Percentiles rank a stretch among this genome's conserved stretches.
Evolutionary conservation across 2,797 vertebrate species (phyloP).

Genomic region (Microtus agrestis): DNA sequence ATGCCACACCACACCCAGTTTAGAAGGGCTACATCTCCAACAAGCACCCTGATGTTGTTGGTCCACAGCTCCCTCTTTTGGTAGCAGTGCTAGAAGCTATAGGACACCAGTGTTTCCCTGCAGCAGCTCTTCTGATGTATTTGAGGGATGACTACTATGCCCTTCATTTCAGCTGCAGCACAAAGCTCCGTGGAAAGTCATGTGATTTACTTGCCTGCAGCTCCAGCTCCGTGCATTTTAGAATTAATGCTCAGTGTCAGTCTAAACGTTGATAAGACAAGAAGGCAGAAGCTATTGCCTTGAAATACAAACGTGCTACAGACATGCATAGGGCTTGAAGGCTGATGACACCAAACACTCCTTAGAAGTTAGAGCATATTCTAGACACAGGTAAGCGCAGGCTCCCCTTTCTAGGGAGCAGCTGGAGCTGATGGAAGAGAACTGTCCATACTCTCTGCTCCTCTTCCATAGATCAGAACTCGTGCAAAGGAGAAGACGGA

Average conservation of each 20-base stretch:
- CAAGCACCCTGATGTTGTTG: neutral
- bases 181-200: neutral
- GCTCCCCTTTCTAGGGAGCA: neutral
- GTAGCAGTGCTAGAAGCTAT: neutral
- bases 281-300: conserved; percentile 55
- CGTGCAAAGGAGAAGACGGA: conserved; percentile 36
- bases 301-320: neutral
- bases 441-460: conserved; percentile 3
- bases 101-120: neutral
- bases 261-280: conserved; percentile 7
- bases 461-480: conserved; percentile 17
- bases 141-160: neutral
- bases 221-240: neutral
- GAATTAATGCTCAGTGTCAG: conserved; percentile 3
- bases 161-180: neutral
- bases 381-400: neutral
- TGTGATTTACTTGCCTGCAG: neutral
- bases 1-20: neutral
- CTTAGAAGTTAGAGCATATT: conserved; percentile 54
- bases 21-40: neutral
- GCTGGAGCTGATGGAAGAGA: conserved; percentile 4
- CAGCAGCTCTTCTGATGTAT: neutral
- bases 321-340: conserved; percentile 8
- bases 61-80: neutral
- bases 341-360: neutral